Evolutionary conservation across 1,140 invertebrate species (phyloP), one percentile per base, ranked within the genome.

Genomic region (Drosophila pallidifrons): DNA sequence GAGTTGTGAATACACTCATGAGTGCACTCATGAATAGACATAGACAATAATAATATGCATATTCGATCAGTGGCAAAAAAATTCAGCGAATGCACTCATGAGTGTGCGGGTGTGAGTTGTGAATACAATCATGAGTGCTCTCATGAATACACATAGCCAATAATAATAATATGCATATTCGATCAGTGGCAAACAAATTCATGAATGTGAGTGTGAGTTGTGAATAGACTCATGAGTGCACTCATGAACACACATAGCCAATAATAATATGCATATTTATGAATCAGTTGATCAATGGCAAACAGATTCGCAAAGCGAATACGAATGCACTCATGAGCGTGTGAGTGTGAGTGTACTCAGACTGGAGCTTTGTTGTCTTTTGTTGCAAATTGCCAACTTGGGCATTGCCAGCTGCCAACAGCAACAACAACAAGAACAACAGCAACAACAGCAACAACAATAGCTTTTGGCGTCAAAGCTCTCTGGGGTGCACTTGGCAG

Each of bases 381-480:
- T 85, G 81, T 88, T 82, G 77, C 77, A 88, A 88, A 87, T 87
- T 88, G 82, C 80, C 82, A 88, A 87, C 80, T 80, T 80, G 82
- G 83, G 82, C 80, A 79, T 82, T 88, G 82, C 71, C 65, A 81
- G 71, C 55, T 82, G 75, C 70, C 70, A 47, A 38, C 55, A 76
- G n/a, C 54, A 70, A 72, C 20, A 20, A 20, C 2, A 20, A 16
- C 70, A 47, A 38, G 45, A 76, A 8, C 54, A 70, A 72, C 82
- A 49, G 20, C 41, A 60, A 8, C 64, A 77, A 46, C 63, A 64
- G 32, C 46, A 65, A 38, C 47, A 75, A 88, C 83, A 87, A 87
- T 82, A 63, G 80, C 82, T 52, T 72, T 64, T 54, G 83, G 82
- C 82, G 82, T 88, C 80, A 89, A 80, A 80, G 77, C 83, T 87